Percentiles rank a stretch among this genome's conserved stretches.
Conservation (phyloP, 2,888 invertebrate genomes). For the Parascotia fuliginaria region DNA sequence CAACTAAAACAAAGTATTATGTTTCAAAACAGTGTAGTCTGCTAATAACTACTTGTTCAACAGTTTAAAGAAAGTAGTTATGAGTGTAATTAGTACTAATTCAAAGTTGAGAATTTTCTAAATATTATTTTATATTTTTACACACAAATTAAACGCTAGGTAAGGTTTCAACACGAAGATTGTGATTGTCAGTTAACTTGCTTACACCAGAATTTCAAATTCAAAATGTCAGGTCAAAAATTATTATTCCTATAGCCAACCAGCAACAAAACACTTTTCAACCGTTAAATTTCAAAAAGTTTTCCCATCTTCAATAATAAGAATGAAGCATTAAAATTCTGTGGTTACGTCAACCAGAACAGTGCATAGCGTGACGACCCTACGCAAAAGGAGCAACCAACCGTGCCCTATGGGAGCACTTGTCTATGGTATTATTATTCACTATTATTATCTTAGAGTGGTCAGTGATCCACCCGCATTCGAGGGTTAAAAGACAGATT, state of each 20-base stretch:
- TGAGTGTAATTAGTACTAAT: too few relatives aligned
- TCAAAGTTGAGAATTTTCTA: too few relatives aligned
- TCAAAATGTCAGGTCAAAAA: too few relatives aligned
- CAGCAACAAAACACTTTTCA: neutral
- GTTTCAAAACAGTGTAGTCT: slow-evolving; percentile 1
- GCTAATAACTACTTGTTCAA: neutral
- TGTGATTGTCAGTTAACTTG: too few relatives aligned
- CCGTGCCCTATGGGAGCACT: slow-evolving; percentile 62
- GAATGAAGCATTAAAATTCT: slow-evolving; percentile 50
- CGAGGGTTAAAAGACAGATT: slow-evolving; percentile 3
- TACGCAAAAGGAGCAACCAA: slow-evolving; percentile 41
- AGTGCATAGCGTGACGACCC: slow-evolving; percentile 61
- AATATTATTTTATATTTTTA: too few relatives aligned
- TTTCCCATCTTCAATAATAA: slow-evolving; percentile 48
- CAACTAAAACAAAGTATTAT: neutral
- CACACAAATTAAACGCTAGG: too few relatives aligned
- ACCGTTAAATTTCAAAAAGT: slow-evolving; percentile 44
- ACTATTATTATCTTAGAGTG: slow-evolving; percentile 31
- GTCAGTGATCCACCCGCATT: slow-evolving; percentile 39
- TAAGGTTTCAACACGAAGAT: too few relatives aligned
- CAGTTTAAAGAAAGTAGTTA: neutral
- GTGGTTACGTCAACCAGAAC: slow-evolving; percentile 56
- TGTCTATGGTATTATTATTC: slow-evolving; percentile 39
- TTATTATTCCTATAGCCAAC: neutral
- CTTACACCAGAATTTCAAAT: too few relatives aligned